These are phyloP conservation scores for Reticulitermes speratus DNA, from an alignment of 1,140 invertebrate species.

Conservation along the genomic window DNA sequence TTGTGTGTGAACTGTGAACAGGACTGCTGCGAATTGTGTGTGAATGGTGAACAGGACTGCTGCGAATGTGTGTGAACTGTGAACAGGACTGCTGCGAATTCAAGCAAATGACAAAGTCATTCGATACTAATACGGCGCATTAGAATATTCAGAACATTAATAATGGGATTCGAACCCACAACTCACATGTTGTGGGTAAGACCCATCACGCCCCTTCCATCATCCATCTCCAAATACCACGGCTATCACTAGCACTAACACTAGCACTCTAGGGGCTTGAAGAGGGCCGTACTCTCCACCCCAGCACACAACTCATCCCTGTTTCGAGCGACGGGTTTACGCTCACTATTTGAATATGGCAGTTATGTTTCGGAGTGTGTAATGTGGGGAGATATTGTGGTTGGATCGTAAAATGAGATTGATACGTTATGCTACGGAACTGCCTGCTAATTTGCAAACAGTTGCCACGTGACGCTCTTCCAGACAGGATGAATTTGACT, in stretches of 20 bases:
- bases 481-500: not conserved
- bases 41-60: too few species aligned
- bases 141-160: not conserved
- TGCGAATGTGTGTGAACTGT: too few species aligned
- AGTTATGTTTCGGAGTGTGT: not conserved
- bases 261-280: not conserved
- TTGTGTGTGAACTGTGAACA: too few species aligned
- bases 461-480: not conserved
- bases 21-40: too few species aligned
- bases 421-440: not conserved
- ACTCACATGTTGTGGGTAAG: not conserved
- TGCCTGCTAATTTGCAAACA: not conserved
- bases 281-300: not conserved
- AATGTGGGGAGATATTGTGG: not conserved
- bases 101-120: too few species aligned
- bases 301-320: not conserved
- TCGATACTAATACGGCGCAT: too few species aligned
- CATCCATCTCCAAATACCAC: conserved; percentile 3
- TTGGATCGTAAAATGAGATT: not conserved
- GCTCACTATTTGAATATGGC: not conserved
- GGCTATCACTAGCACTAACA: not conserved
- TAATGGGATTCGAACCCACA: not conserved
- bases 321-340: not conserved
- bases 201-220: not conserved
- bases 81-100: too few species aligned